Evolutionary conservation across 2,113 vertebrate genomes (phyloP).

Genomic region (Pollachius pollachius): DNA sequence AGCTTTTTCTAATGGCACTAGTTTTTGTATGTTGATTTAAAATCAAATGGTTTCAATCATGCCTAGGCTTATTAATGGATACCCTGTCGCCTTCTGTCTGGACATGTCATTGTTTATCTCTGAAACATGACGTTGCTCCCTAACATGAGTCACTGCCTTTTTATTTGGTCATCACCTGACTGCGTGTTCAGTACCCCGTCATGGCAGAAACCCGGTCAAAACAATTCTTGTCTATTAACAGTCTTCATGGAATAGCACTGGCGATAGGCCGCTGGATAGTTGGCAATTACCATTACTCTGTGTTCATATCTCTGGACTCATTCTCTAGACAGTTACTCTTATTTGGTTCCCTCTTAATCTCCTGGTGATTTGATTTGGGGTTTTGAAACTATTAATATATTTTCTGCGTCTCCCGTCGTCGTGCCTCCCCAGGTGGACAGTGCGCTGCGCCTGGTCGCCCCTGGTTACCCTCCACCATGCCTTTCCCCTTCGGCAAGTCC

Average conservation of each 20-base stretch:
- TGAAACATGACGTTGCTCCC: neutral
- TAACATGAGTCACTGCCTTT: slow-evolving; percentile 5
- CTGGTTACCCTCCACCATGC: slow-evolving; percentile 82
- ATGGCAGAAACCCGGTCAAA: neutral
- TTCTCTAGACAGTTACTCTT: neutral
- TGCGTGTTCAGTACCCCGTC: neutral
- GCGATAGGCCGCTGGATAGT: neutral
- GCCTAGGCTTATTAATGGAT: too few relatives aligned
- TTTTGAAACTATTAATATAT: neutral
- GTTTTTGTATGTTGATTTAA: too few relatives aligned
- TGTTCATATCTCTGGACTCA: too few relatives aligned
- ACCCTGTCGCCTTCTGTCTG: too few relatives aligned
- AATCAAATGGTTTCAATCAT: too few relatives aligned
- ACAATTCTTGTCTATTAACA: neutral
- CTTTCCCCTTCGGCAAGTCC: slow-evolving; percentile 95
- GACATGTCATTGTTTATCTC: too few relatives aligned
- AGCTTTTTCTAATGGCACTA: too few relatives aligned
- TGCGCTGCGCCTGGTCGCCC: slow-evolving; percentile 64
- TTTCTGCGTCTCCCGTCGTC: slow-evolving; percentile 13
- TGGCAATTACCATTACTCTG: neutral
- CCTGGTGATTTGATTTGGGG: neutral
- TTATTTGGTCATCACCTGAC: slow-evolving; percentile 2
- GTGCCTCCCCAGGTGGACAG: slow-evolving; percentile 74
- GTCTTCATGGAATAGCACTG: neutral
- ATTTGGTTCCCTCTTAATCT: neutral